Evolutionary conservation across 1,140 invertebrate species (phyloP), one percentile per base, ranked within the genome.

Genomic region (Zaprionus ghesquierei): DNA sequence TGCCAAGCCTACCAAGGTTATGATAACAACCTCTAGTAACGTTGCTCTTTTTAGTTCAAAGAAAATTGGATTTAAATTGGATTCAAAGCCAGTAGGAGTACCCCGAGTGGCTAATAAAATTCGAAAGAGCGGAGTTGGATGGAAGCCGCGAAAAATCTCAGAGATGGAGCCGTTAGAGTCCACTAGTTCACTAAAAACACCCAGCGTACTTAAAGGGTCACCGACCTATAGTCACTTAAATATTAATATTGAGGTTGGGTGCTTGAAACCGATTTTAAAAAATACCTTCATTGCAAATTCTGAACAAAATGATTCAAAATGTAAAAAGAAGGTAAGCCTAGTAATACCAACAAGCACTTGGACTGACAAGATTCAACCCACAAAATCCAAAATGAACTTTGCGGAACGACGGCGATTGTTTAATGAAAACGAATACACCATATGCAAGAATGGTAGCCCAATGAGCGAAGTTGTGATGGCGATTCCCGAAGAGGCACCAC

Each of bases 391-490:
- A 15, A 0, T 58, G 1, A 62, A 22, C 10, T 81, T 81, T 31
- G 56, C 27, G 10, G 79, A 81, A 23, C 65, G 66, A 5, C 54
- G 79, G 0, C 23, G 44, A 12, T 13, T 23, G 3, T 78, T 81
- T 29, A 0, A 69, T 29, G 25, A 66, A 27, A 78, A 41, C 5
- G 81, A 87, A 49, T 86, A 44, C 58, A 79, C 82, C n/a, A 81
- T 86, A 9, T 60, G 78, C 12, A 87, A 27, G 5, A 22, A 61
- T 20, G 74, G 78, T 1, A 61, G 22, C 20, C 71, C 69, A 23
- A 64, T 81, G 55, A 72, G 56, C 33, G 75, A 81, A 0, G 6
- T 35, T 10, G 13, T 78, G 10, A 81, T 81, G 76, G 41, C 44
- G 0, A 2, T 27, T 9, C 35, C n/a, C 35, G 6, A 15, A 2